Conservation (phyloP, 1,140 invertebrate species). For the Daktulosphaira vitifoliae region DNA sequence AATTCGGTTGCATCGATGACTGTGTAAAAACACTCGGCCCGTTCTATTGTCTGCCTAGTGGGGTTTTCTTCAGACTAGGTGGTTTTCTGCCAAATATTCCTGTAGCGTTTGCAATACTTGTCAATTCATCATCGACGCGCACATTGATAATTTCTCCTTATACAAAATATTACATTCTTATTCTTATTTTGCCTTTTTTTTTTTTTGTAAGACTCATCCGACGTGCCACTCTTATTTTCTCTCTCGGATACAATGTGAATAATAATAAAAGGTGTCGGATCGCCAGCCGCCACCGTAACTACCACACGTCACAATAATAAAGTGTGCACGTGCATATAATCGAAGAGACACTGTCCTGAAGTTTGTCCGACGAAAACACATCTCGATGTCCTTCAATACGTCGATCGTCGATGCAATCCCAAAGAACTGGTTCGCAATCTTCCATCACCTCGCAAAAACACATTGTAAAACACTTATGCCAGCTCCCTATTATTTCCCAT, state of each 20-base stretch:
- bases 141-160: constrained; percentile 12
- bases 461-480: too few relatives aligned
- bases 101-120: constrained; percentile 1
- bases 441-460: too few relatives aligned
- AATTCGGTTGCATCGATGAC: constrained; percentile 5
- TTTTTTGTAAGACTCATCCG: constrained; percentile 6
- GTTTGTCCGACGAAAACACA: background rate
- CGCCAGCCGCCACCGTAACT: background rate
- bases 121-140: constrained; percentile 11
- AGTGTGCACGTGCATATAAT: constrained; percentile 10
- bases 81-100: constrained; percentile 6
- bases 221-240: background rate
- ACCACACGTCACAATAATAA: constrained; percentile 18
- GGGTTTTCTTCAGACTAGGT: too few relatives aligned
- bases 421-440: too few relatives aligned
- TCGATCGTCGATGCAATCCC: too few relatives aligned
- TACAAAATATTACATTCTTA: background rate
- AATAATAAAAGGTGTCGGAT: constrained; percentile 19
- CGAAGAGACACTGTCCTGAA: background rate
- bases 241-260: constrained; percentile 1
- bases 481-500: too few relatives aligned
- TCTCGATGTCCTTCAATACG: background rate
- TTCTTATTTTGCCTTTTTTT: background rate
- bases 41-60: background rate
- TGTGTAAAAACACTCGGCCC: constrained; percentile 5